A percentile compares a stretch with the other conserved stretches of the same genome.
These are phyloP conservation scores for Rhopalosiphum padi DNA, from an alignment of 1,140 invertebrate genomes.

Conservation along the genomic window DNA sequence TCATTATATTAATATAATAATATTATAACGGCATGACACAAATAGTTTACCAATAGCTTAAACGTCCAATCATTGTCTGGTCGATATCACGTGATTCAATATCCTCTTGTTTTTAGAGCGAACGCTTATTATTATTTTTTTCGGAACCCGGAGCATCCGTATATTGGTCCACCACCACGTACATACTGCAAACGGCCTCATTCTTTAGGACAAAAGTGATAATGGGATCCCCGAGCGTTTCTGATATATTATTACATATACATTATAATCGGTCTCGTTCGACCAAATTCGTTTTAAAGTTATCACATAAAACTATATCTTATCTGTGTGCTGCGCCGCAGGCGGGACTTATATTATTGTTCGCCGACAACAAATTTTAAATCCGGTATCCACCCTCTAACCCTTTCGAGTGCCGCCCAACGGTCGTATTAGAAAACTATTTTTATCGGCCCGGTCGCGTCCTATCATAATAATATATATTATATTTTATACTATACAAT, in stretches of 20 bases:
- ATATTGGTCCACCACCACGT: background rate
- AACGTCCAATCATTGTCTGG: background rate
- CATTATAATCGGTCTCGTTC: conserved; percentile 10
- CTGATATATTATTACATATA: background rate
- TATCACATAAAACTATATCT: conserved; percentile 46
- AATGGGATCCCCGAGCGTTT: conserved; percentile 33
- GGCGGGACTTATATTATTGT: background rate
- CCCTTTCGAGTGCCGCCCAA: too few species aligned
- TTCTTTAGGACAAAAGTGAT: background rate
- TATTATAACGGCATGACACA: background rate
- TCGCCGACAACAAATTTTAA: conserved; percentile 32
- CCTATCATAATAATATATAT: background rate
- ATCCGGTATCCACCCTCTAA: background rate
- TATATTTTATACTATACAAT: background rate
- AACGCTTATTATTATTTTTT: background rate
- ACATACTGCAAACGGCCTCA: background rate
- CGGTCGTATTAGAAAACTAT: conserved; percentile 50
- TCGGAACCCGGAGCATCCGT: background rate
- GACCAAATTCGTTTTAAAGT: conserved; percentile 43
- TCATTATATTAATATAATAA: background rate
- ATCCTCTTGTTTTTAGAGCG: background rate
- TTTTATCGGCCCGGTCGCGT: conserved; percentile 36
- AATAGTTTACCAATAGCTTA: background rate
- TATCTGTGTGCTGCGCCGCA: too few species aligned
- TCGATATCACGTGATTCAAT: background rate